phyloP scores from a whole-genome alignment of 1,140 invertebrate genomes.

The Charaxes varanes region DNA sequence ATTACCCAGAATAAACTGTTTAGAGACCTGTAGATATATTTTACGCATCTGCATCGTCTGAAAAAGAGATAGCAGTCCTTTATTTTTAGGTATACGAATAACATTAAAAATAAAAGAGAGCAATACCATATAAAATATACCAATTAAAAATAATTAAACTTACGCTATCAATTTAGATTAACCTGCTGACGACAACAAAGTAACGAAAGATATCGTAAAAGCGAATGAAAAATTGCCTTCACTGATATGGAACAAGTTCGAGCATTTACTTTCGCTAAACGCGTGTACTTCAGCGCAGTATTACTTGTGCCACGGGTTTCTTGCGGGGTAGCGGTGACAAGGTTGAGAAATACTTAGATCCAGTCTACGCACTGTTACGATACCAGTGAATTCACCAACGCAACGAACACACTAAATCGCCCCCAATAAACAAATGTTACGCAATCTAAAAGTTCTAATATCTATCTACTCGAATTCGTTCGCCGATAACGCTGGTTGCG shows the following conservation, averaged over 20 bases:
- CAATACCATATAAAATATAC: too few species aligned
- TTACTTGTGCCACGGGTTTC: constrained; percentile 48
- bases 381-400: constrained; percentile 21
- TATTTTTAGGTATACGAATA: too few species aligned
- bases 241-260: constrained; percentile 7
- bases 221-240: background rate
- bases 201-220: too few species aligned
- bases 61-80: too few species aligned
- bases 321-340: constrained; percentile 59
- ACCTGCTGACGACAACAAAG: too few species aligned
- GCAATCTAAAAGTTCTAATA: constrained; percentile 16
- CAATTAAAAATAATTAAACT: too few species aligned
- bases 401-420: constrained; percentile 18
- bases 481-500: constrained; percentile 7
- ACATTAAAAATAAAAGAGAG: too few species aligned
- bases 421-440: constrained; percentile 18
- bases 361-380: constrained; percentile 34
- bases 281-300: constrained; percentile 34
- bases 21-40: too few species aligned
- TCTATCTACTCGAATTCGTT: constrained; percentile 12
- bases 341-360: constrained; percentile 60
- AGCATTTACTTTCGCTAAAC: constrained; percentile 61
- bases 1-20: too few species aligned
- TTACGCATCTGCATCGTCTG: too few species aligned
- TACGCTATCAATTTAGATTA: too few species aligned